Percentiles rank a stretch among this genome's conserved stretches.
These are phyloP conservation scores for Tribolium castaneum DNA, from an alignment of 1,140 invertebrate species.

Conservation along the genomic window DNA sequence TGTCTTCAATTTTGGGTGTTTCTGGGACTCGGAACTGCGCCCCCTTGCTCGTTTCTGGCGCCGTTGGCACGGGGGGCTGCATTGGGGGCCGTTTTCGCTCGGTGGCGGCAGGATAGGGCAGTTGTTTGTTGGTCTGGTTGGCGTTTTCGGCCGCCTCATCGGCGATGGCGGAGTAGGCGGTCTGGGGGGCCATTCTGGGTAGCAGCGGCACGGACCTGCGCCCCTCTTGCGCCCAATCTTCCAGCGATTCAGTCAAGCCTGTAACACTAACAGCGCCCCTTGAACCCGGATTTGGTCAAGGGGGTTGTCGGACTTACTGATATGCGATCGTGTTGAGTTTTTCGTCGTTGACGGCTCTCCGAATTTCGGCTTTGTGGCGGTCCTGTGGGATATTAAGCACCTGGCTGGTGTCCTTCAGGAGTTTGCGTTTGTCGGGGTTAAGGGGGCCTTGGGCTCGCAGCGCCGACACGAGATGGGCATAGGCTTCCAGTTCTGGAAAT, in stretches of 20 bases:
- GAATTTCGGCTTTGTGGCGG: constrained; percentile 89
- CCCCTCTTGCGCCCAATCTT: constrained; percentile 90
- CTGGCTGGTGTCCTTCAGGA: constrained; percentile 83
- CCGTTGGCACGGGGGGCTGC: constrained; percentile 31
- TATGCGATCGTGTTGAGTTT: constrained; percentile 87
- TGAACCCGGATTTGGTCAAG: neutral
- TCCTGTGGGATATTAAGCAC: constrained; percentile 89
- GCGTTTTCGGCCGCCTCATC: constrained; percentile 72
- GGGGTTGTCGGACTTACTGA: constrained; percentile 71
- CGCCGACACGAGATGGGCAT: constrained; percentile 87
- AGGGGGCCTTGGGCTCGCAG: constrained; percentile 92
- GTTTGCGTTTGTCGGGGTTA: constrained; percentile 83
- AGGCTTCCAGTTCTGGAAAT: constrained; percentile 88
- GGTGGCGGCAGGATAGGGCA: constrained; percentile 61
- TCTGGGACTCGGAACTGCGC: constrained; percentile 49
- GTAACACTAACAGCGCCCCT: constrained; percentile 72
- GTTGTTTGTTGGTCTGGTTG: constrained; percentile 65
- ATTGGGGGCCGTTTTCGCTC: constrained; percentile 56
- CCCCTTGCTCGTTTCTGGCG: constrained; percentile 40
- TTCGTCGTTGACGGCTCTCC: constrained; percentile 91
- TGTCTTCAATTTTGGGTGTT: constrained; percentile 56
- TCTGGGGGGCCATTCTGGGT: constrained; percentile 83
- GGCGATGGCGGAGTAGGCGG: constrained; percentile 86
- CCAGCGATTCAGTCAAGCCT: constrained; percentile 78
- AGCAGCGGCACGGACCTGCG: constrained; percentile 83